Conservation (phyloP, 2,888 invertebrate genomes). For the Artemia sinica region DNA sequence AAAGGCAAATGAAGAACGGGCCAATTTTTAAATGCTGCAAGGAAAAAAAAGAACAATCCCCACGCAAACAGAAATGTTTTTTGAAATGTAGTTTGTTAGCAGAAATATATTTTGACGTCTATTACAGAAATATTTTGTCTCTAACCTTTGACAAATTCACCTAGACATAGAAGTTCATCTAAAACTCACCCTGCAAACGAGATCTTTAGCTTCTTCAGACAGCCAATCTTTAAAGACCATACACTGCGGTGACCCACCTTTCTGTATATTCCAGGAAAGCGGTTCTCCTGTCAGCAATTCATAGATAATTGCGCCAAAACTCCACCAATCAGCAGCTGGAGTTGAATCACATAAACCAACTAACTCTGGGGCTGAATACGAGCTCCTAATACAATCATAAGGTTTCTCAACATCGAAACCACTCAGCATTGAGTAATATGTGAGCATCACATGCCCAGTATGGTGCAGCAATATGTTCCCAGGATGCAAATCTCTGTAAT, state of each 20-base stretch:
- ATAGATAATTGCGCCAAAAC: neutral
- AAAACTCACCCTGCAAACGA: slow-evolving; percentile 6
- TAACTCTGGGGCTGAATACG: slow-evolving; percentile 7
- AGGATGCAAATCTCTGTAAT: neutral
- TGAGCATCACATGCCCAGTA: neutral
- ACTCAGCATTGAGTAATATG: slow-evolving; percentile 2
- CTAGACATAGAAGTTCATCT: too few relatives aligned
- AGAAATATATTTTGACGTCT: too few relatives aligned
- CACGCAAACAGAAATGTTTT: too few relatives aligned
- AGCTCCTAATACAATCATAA: slow-evolving; percentile 4
- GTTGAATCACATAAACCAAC: neutral
- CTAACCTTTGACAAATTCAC: too few relatives aligned
- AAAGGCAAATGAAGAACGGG: too few relatives aligned
- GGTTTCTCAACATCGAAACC: slow-evolving; percentile 7
- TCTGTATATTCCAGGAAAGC: neutral
- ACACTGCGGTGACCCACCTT: neutral
- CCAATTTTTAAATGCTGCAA: too few relatives aligned
- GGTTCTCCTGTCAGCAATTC: slow-evolving; percentile 5
- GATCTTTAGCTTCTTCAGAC: slow-evolving; percentile 4
- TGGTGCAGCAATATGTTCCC: slow-evolving; percentile 9
- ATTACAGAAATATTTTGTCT: too few relatives aligned
- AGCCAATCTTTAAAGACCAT: neutral
- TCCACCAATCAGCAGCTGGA: slow-evolving; percentile 13
- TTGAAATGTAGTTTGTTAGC: too few relatives aligned
- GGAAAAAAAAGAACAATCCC: too few relatives aligned